These are phyloP conservation scores for Apogon hyalosoma DNA, from an alignment of 2,797 vertebrate genomes.

Conservation along the genomic window DNA sequence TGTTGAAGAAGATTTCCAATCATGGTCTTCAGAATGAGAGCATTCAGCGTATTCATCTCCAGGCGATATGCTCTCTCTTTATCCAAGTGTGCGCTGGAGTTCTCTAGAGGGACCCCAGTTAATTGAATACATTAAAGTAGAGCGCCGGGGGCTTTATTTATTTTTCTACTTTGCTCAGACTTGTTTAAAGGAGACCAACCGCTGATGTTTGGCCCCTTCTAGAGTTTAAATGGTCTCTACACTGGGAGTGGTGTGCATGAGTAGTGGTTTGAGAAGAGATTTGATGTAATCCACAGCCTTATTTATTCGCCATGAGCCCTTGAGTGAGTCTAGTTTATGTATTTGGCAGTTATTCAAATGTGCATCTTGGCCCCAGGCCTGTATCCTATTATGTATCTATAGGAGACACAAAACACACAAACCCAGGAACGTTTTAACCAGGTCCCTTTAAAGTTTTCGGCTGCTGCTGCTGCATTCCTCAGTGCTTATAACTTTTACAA, in stretches of 20 bases:
- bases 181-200: conserved; percentile 89
- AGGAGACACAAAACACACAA: conserved; percentile 39
- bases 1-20: conserved; percentile 88
- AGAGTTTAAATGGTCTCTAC: conserved; percentile 82
- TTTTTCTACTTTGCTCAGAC: conserved; percentile 86
- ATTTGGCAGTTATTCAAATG: conserved; percentile 78
- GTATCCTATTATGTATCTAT: conserved; percentile 61
- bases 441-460: conserved; percentile 42
- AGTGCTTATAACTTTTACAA: conserved; percentile 26
- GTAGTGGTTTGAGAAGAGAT: conserved; percentile 74
- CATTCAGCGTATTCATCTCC: conserved; percentile 87
- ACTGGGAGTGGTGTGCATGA: conserved; percentile 76
- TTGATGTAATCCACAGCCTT: conserved; percentile 84
- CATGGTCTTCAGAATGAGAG: conserved; percentile 84
- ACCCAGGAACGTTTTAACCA: conserved; percentile 40
- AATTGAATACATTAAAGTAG: conserved; percentile 90
- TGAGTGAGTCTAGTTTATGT: conserved; percentile 76
- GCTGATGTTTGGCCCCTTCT: conserved; percentile 83
- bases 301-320: conserved; percentile 83
- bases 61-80: conserved; percentile 85
- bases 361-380: conserved; percentile 60
- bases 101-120: conserved; percentile 87
- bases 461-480: conserved; percentile 29
- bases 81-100: conserved; percentile 80
- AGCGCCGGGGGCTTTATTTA: conserved; percentile 88